phyloP scores from a whole-genome alignment of 1,140 invertebrate genomes.

The Drosophila obscura region DNA sequence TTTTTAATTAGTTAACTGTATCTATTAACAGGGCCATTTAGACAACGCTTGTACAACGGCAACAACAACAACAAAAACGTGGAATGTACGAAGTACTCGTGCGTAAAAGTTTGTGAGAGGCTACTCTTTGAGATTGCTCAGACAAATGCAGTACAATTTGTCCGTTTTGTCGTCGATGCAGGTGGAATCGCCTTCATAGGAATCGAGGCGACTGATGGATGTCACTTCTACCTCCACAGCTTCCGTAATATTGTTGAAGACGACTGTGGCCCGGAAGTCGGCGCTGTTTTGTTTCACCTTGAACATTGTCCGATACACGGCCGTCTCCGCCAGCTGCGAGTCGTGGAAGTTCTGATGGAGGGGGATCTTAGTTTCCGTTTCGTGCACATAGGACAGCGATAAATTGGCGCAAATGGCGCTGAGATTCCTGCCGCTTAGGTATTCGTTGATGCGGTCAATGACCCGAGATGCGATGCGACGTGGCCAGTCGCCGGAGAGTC shows the following conservation, averaged over 20 bases:
- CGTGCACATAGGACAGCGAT: constrained; percentile 47
- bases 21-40: too few species aligned
- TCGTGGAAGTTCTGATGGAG: constrained; percentile 31
- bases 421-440: constrained; percentile 46
- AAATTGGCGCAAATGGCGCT: constrained; percentile 47
- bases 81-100: too few species aligned
- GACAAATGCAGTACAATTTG: constrained; percentile 85
- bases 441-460: constrained; percentile 84
- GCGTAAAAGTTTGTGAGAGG: not conserved
- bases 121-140: constrained; percentile 13
- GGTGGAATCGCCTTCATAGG: constrained; percentile 85
- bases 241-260: constrained; percentile 69
- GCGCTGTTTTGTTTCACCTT: constrained; percentile 80
- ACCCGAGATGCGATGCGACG: constrained; percentile 52
- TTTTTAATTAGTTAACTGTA: too few species aligned
- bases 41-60: too few species aligned
- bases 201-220: constrained; percentile 87
- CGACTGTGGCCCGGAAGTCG: constrained; percentile 86
- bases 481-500: constrained; percentile 65
- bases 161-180: constrained; percentile 85
- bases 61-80: too few species aligned
- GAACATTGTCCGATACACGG: constrained; percentile 57
- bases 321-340: constrained; percentile 17
- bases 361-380: constrained; percentile 42
- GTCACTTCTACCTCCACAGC: constrained; percentile 56